phyloP scores from a whole-genome alignment of 2,113 vertebrate species.

The Agapornis roseicollis region DNA sequence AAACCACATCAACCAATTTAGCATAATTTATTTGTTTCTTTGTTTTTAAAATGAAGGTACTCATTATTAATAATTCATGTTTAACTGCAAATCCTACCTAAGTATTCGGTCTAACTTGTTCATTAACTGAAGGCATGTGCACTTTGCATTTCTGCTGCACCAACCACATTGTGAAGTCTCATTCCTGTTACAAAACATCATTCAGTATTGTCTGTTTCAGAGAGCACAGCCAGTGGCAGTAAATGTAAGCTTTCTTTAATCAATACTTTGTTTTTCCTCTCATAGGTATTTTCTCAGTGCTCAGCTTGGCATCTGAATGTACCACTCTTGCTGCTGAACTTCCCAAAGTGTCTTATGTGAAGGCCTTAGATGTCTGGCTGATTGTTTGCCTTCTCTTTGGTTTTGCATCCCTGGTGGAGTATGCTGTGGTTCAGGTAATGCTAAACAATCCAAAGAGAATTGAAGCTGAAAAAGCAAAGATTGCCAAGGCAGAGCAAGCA shows the following conservation, averaged over 20 bases:
- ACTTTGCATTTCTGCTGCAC: not conserved
- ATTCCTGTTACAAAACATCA: constrained; percentile 6
- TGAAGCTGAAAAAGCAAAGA: constrained; percentile 93
- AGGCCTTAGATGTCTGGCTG: constrained; percentile 97
- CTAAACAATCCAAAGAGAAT: constrained; percentile 94
- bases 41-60: not conserved
- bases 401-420: constrained; percentile 96
- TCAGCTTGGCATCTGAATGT: constrained; percentile 97
- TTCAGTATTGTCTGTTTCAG: not conserved
- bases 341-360: constrained; percentile 97
- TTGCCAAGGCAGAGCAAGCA: constrained; percentile 88
- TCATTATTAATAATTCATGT: not conserved
- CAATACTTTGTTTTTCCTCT: not conserved
- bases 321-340: constrained; percentile 94
- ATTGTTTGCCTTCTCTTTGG: constrained; percentile 98
- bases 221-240: not conserved
- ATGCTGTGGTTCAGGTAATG: constrained; percentile 97
- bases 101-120: not conserved
- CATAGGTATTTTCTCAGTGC: constrained; percentile 95
- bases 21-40: not conserved
- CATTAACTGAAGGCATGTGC: not conserved
- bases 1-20: not conserved
- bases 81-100: not conserved
- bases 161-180: not conserved
- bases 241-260: not conserved